Base-by-base conservation (phyloP, 2,113 vertebrate genomes). In the Motacilla alba region DNA sequence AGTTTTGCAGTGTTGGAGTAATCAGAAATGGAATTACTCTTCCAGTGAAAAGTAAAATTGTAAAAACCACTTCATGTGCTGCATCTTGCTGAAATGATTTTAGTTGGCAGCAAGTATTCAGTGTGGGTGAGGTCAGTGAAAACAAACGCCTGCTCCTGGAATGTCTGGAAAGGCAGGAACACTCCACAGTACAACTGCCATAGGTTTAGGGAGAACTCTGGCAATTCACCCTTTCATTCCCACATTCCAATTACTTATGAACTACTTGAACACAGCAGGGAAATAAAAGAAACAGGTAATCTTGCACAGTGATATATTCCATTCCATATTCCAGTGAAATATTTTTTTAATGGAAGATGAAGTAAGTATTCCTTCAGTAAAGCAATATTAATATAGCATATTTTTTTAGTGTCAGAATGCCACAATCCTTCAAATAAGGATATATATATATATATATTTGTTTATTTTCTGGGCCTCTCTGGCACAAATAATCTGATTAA, bases 11-110 rank as follows among this genome's bases (percentile, higher is more conserved):
- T 72, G 73, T 41, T 44, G 69, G 59, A 82, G 41, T 74, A 94
- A 92, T 95, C 87, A 90, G 50, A 96, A 96, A 87, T 81, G n/a
- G 73, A 96, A 94, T 96, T 96, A 70, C 66, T 96, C 90, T 91
- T 94, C 47, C 56, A 96, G 90, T 72, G 83, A 66, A 55, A 89
- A 83, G 86, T 83, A 89, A 86, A 95, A 96, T 95, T 96, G 59
- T 83, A 95, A 82, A 94, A 93, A 82, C 67, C 73, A 90, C 69
- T 95, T 96, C 80, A 91, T 20, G 52, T 22, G 43, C 68, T 2
- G 4, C 76, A 75, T 94, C 93, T 95, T 90, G 72, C 69, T 94
- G 87, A 72, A 97, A 85, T 88, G 8, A 72, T 78, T 97, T 96
- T 43, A 93, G 56, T 6, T 96, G 93, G 96, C 83, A 96, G 87